Evolutionary conservation across 2,797 vertebrate species (phyloP), one percentile per base, ranked within the genome.

Genomic region (Amphiprion clarkii): DNA sequence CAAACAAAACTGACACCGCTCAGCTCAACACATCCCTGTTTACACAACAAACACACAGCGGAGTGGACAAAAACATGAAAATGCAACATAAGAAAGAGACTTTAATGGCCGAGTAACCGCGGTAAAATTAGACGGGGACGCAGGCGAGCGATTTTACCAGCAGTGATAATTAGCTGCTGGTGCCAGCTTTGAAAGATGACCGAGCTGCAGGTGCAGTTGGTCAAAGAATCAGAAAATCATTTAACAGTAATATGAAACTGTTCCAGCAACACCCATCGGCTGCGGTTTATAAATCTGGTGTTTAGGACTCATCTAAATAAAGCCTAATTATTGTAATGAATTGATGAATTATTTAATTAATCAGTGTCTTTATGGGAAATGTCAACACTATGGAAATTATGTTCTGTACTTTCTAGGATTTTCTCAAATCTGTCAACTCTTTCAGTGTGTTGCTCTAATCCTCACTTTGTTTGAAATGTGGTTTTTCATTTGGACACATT

Each of bases 191-290:
- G 0, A 23, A 10, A 55, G 36, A 46, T 0, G 10, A 46, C 55
- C 44, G 76, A 77, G 31, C 74, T 77, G 64, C 67, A 75, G 74
- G 51, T 78, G 67, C 71, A 40, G 33, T 9, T 36, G 33, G 33
- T 36, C 33, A 9, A 36, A 36, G 33, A 36, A 36, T 8, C 33
- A 36, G 60, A 48, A 48, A 62, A 33, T 21, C 2, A 27, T 66
- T 57, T 49, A 31, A 36, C 39, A 54, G 46, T 31, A 16, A 36
- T 27, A 33, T 60, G 0, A 13, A 65, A 46, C 16, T n/a, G 5
- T 33, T 6, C 6, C n/a, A 25, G 31, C 56, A 57, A 21, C 52
- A 53, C 23, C 13, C 13, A 27, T 8, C 31, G 31, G 31, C 29
- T 27, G 27, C 31, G 54, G 25, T 52, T 42, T 44, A 44, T 23